Percentiles rank a stretch among this genome's conserved stretches.
phyloP scores from a whole-genome alignment of 2,113 vertebrate species.

The Sclerurus mexicanus region DNA sequence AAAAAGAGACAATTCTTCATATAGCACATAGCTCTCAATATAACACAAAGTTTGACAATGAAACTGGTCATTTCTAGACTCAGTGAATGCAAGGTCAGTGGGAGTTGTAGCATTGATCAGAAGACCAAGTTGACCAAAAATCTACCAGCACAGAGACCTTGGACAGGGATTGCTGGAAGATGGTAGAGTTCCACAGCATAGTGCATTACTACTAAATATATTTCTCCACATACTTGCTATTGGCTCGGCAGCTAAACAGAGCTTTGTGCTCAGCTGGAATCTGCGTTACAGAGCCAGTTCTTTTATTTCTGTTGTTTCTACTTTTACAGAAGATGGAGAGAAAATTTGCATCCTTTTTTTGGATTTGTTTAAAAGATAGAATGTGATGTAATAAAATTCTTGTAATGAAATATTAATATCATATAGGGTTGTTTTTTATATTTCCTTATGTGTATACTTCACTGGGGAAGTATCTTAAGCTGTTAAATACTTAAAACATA shows the following conservation, averaged over 20 bases:
- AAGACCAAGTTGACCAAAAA: background rate
- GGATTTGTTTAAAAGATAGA: background rate
- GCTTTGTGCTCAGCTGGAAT: background rate
- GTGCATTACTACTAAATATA: rapidly evolving
- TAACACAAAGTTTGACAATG: background rate
- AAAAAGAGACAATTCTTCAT: background rate
- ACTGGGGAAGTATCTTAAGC: background rate
- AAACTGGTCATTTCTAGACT: background rate
- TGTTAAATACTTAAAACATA: background rate
- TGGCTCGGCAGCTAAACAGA: background rate
- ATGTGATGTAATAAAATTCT: background rate
- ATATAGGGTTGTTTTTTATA: background rate
- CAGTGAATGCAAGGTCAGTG: background rate
- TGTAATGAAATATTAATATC: background rate
- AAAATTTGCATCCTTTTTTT: background rate
- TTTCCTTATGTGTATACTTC: background rate
- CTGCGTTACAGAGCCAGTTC: background rate
- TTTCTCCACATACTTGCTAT: background rate
- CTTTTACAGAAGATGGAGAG: background rate
- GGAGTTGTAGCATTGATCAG: background rate
- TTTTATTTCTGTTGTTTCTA: background rate
- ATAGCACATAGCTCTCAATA: background rate
- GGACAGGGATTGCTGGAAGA: no score
- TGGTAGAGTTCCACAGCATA: background rate
- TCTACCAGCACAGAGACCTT: background rate